Evolutionary conservation across 1,140 invertebrate genomes (phyloP).

Genomic region (Bilobella aurantiaca): DNA sequence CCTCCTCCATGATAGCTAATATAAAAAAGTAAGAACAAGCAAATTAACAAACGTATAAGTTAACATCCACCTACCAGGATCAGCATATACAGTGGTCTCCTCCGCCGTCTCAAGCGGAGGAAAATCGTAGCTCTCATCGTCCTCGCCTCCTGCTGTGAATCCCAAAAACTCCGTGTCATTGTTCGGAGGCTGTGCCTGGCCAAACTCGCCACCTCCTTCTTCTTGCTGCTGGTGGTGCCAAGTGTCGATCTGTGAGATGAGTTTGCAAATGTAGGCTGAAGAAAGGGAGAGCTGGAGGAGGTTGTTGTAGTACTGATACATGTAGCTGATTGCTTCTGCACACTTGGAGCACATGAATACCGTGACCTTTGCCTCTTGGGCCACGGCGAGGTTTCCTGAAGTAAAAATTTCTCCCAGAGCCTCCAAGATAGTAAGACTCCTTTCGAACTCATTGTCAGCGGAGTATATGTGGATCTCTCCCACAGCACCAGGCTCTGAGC

Average conservation of each 20-base stretch:
- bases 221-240: neutral
- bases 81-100: neutral
- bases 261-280: neutral
- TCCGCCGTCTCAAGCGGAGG: neutral
- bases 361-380: neutral
- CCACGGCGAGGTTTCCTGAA: neutral
- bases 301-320: conserved; percentile 4
- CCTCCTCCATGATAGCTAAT: neutral
- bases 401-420: conserved; percentile 1
- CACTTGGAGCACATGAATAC: neutral
- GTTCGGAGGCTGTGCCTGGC: neutral
- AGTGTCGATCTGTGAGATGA: neutral
- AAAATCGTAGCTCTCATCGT: neutral
- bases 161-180: neutral
- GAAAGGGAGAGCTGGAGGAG: neutral
- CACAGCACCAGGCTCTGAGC: neutral
- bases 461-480: conserved; percentile 1
- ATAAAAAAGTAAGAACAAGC: neutral
- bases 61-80: neutral
- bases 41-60: neutral
- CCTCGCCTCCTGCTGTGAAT: neutral
- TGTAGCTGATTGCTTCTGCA: conserved; percentile 1
- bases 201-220: neutral
- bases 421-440: neutral
- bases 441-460: neutral